Base-by-base conservation (phyloP, 23 tunicate genomes). In the Pegea sp. region DNA sequence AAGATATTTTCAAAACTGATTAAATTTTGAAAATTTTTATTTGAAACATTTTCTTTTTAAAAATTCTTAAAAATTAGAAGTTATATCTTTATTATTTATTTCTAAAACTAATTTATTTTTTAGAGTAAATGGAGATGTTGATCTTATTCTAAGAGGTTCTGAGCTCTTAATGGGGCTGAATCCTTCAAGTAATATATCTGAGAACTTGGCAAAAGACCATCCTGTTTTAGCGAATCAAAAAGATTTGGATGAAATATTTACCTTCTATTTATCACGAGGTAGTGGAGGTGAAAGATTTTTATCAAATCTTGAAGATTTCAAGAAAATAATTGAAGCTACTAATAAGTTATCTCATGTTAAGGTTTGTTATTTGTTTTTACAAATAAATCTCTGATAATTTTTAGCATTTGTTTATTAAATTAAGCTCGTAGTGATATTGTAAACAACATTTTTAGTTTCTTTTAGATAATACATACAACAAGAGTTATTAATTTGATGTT, bases 281-380 rank as follows among this genome's bases (percentile, higher is more conserved):
- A 84, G 84, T 31, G 95, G 95, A 25, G 95, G 95, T 16, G 95
- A 84, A 53, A 29, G 95, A 18, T 74, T 55, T 34, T 69, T 84
- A 76, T 30, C 53, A 11, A 57, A 58, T 42, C 8, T 33, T 38
- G 76, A 74, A 38, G 57, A 61, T 0, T 84, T 67, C 53, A 56
- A 61, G 11, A 53, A 57, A n/a, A 58, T 78, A 25, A 54, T 84
- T 22, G 64, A 57, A 49, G 38, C 33, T 30, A 66, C 84, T 8
- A 73, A 32, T 49, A 57, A 26, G 0, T 33, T 71, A 30, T 38
- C 70, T 13, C 57, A 54, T 49, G 56, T 57, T 7, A 64, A 74
- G 56, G 88, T 38, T 38, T 38, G 11, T 38, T 38, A 8, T 38
- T 38, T 38, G 11, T 38, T 38, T 38, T 8, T 38, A n/a, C n/a